phyloP scores from a whole-genome alignment of 2,113 vertebrate genomes.

The Ailurus styani region DNA sequence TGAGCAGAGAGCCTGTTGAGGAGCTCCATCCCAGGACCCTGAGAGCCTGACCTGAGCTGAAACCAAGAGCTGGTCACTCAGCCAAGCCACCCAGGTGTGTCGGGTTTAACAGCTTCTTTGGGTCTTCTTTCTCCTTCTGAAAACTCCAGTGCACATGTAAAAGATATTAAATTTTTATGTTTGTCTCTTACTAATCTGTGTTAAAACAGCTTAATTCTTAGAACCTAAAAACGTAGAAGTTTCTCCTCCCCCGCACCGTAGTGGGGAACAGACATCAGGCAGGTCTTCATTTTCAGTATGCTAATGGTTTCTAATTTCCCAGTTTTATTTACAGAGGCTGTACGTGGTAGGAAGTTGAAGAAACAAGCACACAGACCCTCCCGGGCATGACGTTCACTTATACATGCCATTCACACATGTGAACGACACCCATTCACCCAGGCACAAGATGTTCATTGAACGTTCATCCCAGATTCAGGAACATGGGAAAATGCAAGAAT shows the following conservation, averaged over 20 bases:
- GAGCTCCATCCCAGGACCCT: neutral
- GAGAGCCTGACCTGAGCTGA: neutral
- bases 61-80: neutral
- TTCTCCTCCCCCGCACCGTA: no score
- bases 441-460: rapidly evolving
- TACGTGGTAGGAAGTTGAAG: neutral
- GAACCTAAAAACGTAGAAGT: neutral
- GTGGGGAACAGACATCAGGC: neutral
- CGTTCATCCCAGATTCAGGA: neutral
- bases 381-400: neutral
- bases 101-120: neutral
- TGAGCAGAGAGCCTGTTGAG: neutral
- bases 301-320: neutral
- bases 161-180: neutral
- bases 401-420: neutral
- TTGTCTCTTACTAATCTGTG: neutral
- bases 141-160: neutral
- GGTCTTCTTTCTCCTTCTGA: neutral
- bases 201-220: neutral
- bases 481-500: neutral
- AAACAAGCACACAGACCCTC: neutral
- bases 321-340: neutral
- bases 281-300: neutral
- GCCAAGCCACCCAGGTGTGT: neutral
- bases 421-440: neutral